Conservation (phyloP, 2,113 vertebrate species). For the Cyprinus carpio region DNA sequence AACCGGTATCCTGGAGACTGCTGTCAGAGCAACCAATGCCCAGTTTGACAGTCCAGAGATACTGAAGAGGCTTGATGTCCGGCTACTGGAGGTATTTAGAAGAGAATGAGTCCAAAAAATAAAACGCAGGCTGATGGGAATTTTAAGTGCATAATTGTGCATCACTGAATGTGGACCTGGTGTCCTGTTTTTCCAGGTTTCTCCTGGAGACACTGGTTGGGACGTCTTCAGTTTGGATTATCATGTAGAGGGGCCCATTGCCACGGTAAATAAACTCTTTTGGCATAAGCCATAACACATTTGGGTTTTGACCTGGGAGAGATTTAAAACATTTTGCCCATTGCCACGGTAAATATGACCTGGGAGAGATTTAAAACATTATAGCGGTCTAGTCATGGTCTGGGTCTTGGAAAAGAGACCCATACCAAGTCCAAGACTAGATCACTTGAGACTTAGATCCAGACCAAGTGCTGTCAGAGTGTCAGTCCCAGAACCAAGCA, state of each 20-base stretch:
- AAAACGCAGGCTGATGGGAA: not conserved
- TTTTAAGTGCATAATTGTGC: not conserved
- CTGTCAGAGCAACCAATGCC: conserved; percentile 94
- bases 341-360: conserved; percentile 84
- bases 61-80: conserved; percentile 91
- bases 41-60: conserved; percentile 97
- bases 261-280: conserved; percentile 80
- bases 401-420: not conserved
- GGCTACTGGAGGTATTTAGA: conserved; percentile 87
- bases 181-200: conserved; percentile 77
- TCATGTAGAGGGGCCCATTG: conserved; percentile 96
- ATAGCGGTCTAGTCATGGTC: not conserved
- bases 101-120: not conserved
- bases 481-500: not conserved
- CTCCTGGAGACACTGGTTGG: conserved; percentile 97
- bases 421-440: not conserved
- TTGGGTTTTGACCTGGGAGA: not conserved
- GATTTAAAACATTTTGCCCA: conserved; percentile 71
- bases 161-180: not conserved
- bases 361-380: not conserved
- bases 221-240: conserved; percentile 98
- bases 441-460: too few relatives aligned
- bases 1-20: conserved; percentile 95
- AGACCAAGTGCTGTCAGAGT: too few relatives aligned
- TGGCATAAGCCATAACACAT: not conserved